These are phyloP conservation scores for Cryptosula pallasiana DNA, from an alignment of 2,888 invertebrate species.

Conservation along the genomic window DNA sequence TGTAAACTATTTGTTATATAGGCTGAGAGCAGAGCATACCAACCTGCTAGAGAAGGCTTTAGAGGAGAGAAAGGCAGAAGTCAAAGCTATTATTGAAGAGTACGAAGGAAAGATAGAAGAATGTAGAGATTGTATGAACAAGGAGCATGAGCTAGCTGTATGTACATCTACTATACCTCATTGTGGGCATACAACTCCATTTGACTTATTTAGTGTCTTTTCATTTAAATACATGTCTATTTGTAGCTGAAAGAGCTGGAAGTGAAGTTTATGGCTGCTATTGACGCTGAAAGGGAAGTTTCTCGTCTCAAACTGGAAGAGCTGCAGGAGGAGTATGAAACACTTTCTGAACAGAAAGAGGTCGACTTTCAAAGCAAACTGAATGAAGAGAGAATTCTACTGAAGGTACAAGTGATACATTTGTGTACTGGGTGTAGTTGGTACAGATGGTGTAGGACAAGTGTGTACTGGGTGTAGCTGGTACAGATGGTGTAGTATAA, in stretches of 20 bases:
- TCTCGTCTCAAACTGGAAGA: background rate
- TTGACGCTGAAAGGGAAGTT: background rate
- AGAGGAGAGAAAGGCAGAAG: background rate
- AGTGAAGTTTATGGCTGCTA: background rate
- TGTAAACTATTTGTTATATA: background rate
- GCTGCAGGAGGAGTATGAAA: background rate
- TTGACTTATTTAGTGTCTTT: too few relatives aligned
- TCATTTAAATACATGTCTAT: background rate
- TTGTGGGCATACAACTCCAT: too few relatives aligned
- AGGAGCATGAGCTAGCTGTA: background rate
- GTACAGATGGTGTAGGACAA: too few relatives aligned
- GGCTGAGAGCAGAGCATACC: background rate
- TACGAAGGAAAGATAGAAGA: conserved; percentile 17
- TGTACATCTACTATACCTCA: background rate
- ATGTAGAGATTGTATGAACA: background rate
- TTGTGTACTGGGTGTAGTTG: too few relatives aligned
- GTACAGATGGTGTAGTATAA: too few relatives aligned
- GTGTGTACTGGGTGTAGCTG: too few relatives aligned
- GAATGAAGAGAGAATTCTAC: background rate
- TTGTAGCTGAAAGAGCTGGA: background rate
- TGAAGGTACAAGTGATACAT: too few relatives aligned
- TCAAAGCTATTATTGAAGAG: background rate
- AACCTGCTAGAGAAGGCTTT: background rate
- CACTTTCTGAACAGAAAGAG: background rate
- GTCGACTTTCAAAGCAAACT: background rate